Evolutionary conservation across 2,888 invertebrate genomes (phyloP), one percentile per base, ranked within the genome.

Genomic region (Scrobipalpa costella): DNA sequence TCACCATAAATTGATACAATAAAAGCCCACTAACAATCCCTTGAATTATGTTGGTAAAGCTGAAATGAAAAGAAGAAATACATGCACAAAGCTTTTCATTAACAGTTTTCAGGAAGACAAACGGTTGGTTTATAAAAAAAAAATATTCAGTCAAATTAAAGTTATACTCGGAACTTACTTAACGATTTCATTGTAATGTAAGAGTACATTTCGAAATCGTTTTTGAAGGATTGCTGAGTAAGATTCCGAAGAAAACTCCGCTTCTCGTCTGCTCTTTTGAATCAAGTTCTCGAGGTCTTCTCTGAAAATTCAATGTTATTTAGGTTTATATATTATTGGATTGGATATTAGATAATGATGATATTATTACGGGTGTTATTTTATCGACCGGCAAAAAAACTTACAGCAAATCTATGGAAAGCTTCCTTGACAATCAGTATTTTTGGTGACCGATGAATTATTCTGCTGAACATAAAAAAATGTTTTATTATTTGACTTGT

Each of bases 251-350:
- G 60, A 62, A 5, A 8, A 27, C 38, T 17, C 63, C 1, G 71
- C 65, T 70, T 77, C 76, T 33, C 66, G 62, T 59, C 70, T 72
- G 63, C 75, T 72, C 63, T 69, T 72, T 49, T 66, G 19, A 2
- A 79, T 73, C 40, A 80, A 57, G 36, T 70, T 73, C 70, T 77
- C 76, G 27, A 81, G 65, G 50, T 83, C 73, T 47, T 66, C 50
- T 59, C 81, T 81, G 68, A 65, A 72, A 76, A 50, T 8, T 11
- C 7, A 40, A 40, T 40, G 3, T 40, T 40, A 3, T 40, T 13
- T 40, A 11, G 1, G n/a, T n/a, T n/a, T n/a, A n/a, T n/a, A n/a
- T n/a, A n/a, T n/a, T n/a, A n/a, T n/a, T n/a, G n/a, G n/a, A n/a
- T n/a, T n/a, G n/a, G n/a, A n/a, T n/a, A n/a, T n/a, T n/a, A n/a